Base-by-base conservation (phyloP, 53 echinoderm and acorn worm species). In the Actinopyga echinites region DNA sequence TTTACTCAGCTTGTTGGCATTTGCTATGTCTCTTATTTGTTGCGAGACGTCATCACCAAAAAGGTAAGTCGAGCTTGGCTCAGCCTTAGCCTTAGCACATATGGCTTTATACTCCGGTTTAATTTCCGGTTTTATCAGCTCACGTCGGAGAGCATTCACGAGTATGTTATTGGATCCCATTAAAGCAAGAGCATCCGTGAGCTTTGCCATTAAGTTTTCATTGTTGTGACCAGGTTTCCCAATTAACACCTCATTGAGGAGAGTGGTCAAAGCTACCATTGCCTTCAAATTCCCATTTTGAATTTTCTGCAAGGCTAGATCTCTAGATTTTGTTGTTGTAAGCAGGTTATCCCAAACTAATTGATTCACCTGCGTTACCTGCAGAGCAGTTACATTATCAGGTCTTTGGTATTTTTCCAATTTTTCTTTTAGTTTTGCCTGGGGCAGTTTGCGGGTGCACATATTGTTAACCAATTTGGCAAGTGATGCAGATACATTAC, bases 121-220 rank as follows among this genome's bases (percentile, higher is more conserved):
- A 0, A 56, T 79, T 24, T 78, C 79, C 13, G 57, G 57, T 56
- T 78, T 54, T 25, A 56, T 79, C 7, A 79, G 56, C 19, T 79
- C 79, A 8, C 79, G 29, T 20, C 58, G 57, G 15, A 79, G 32
- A 21, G 59, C 0, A 55, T 79, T 79, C 1, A 79, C 37, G 22
- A 22, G 12, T 19, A 29, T 79, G 79, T 57, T 79, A 23, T 56
- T 58, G 1, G 55, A 31, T 22, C 79, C 59, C 38, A 56, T 79
- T 12, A 79, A 79, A 23, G 30, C 79, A 56, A 79, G 79, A 20
- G 79, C 59, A 79, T 79, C 79, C 57, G 79, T 79, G 9, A 79
- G 9, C n/a, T 79, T 58, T 20, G 57, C 44, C 59, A 79, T 79
- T 32, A 79, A 1, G 32, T 11, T 58, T 58, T 58, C 56, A 26